phyloP scores from a whole-genome alignment of 2,888 invertebrate genomes.

The Leptinotarsa haldemani region DNA sequence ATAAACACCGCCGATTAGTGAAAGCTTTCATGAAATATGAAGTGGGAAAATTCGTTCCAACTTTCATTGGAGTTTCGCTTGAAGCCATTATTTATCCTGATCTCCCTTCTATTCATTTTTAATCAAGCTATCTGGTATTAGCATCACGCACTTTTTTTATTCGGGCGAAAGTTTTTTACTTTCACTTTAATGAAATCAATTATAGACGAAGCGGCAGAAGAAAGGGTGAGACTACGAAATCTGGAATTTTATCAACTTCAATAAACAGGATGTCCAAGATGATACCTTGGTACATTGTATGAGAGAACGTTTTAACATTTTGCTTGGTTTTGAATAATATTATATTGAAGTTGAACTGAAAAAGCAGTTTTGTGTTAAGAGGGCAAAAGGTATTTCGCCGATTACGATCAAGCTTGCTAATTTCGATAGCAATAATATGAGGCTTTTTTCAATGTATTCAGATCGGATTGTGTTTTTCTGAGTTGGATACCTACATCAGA shows the following conservation, averaged over 20 bases:
- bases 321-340: no score
- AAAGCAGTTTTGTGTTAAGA: no score
- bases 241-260: not conserved
- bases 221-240: not conserved
- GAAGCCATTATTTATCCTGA: constrained; percentile 15
- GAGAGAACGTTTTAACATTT: no score
- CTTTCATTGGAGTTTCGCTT: not conserved
- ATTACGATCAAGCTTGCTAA: no score
- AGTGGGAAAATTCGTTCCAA: constrained; percentile 11
- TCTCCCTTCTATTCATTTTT: constrained; percentile 11
- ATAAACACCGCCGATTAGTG: constrained; percentile 9
- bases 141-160: not conserved
- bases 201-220: not conserved
- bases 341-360: no score
- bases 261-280: no score
- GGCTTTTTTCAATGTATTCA: no score
- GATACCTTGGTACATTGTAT: no score
- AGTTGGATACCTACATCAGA: no score
- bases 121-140: constrained; percentile 10
- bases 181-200: not conserved
- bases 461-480: no score
- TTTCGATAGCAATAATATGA: no score
- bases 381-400: no score
- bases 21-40: constrained; percentile 15
- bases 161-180: not conserved